Evolutionary conservation across 2,113 vertebrate genomes (phyloP), one percentile per base, ranked within the genome.

Genomic region (Neopipo cinnamomea): DNA sequence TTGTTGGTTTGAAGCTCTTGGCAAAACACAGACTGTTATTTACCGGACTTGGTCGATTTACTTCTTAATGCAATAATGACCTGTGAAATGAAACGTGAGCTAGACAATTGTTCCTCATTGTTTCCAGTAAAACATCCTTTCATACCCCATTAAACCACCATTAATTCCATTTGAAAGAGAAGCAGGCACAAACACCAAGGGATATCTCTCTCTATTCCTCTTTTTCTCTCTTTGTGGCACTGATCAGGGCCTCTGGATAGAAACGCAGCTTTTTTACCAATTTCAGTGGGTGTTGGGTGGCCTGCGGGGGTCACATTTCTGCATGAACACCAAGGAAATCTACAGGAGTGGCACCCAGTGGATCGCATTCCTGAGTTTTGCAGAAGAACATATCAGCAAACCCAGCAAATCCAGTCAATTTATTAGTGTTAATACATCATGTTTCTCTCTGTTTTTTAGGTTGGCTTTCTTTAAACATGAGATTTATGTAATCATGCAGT

Each of bases 41-140:
- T 98, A 98, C 98, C 98, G 98, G 98, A 98, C 98, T 98, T 98
- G 98, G 98, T 98, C 98, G 97, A 98, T 98, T 98, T 98, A 98
- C 98, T 98, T 98, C 98, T 98, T 98, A 98, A 98, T 98, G 98
- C 98, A 98, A 98, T 98, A 98, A 98, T 98, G 98, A 98, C 98
- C 98, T 98, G 98, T 98, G 97, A 98, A 99, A 98, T 98, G 98
- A 98, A 98, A 98, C 97, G 97, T 98, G 98, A 98, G 98, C 93
- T 92, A 98, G 97, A 98, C 98, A 98, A 98, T 98, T 98, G 98
- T 98, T 98, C 98, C 97, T 98, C 97, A 98, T 98, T 98, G 97
- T 98, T 98, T 98, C 98, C 97, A 97, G 96, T 98, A 97, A 98
- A 98, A 98, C 98, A 98, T 97, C 96, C 98, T 97, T 98, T 98